Conservation (phyloP, 1,140 invertebrate species). For the Neodiprion pinetum region DNA sequence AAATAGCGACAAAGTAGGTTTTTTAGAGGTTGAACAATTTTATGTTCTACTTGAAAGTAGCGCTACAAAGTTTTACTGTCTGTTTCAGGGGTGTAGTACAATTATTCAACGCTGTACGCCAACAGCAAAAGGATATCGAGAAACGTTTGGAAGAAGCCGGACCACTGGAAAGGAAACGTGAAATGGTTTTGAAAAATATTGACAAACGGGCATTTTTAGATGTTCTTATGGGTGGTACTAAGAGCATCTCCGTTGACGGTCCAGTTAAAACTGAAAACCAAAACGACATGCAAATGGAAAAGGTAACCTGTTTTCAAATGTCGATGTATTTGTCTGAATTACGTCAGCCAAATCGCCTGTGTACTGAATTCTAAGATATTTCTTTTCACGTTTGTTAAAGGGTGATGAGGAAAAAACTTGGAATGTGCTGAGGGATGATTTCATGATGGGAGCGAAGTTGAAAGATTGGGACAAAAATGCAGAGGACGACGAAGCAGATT, state of each 20-base stretch:
- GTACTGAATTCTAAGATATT: slow-evolving; percentile 5
- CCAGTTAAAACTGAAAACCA: slow-evolving; percentile 25
- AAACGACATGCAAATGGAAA: background rate
- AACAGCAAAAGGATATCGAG: slow-evolving; percentile 82
- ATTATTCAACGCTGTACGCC: slow-evolving; percentile 88
- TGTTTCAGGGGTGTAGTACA: slow-evolving; percentile 84
- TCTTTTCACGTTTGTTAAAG: slow-evolving; percentile 33
- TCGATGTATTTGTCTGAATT: background rate
- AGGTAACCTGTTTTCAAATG: background rate
- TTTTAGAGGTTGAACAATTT: slow-evolving; percentile 25
- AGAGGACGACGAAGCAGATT: slow-evolving; percentile 51
- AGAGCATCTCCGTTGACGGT: slow-evolving; percentile 54
- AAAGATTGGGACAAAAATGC: slow-evolving; percentile 90
- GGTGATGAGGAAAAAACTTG: slow-evolving; percentile 50
- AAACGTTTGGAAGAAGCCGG: slow-evolving; percentile 76
- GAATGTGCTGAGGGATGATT: slow-evolving; percentile 79
- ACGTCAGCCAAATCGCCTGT: background rate
- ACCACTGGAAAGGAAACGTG: slow-evolving; percentile 79
- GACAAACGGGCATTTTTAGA: slow-evolving; percentile 85
- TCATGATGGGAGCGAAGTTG: slow-evolving; percentile 86
- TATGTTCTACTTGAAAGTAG: background rate
- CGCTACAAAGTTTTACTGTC: slow-evolving; percentile 22
- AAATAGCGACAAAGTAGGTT: slow-evolving; percentile 78
- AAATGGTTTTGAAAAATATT: slow-evolving; percentile 82
- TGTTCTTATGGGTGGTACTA: slow-evolving; percentile 76